Conservation (phyloP, 2,888 invertebrate species). For the Apantesis nais region DNA sequence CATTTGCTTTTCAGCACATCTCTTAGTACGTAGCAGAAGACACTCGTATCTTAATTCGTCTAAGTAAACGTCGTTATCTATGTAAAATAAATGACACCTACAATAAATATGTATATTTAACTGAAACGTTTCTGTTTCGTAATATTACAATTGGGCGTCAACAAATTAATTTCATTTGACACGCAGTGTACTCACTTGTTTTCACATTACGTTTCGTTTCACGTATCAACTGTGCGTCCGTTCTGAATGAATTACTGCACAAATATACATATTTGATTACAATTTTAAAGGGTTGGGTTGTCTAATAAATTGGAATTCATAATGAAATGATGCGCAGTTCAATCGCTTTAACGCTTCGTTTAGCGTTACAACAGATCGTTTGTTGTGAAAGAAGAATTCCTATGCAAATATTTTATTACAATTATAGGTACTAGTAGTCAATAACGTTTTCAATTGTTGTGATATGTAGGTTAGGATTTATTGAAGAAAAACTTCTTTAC, state of each 20-base stretch:
- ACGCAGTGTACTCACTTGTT: neutral
- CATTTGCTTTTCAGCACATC: too few species aligned
- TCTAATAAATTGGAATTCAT: constrained; percentile 2
- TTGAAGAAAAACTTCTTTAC: too few species aligned
- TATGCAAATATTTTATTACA: constrained; percentile 25
- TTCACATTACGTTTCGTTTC: neutral
- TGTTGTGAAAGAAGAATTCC: constrained; percentile 20
- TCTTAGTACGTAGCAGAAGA: too few species aligned
- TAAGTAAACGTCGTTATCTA: neutral
- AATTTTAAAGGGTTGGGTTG: neutral
- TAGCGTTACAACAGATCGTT: neutral
- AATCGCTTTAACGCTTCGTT: constrained; percentile 1
- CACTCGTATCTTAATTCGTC: too few species aligned
- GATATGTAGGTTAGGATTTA: neutral
- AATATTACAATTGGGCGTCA: neutral
- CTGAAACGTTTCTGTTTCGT: neutral
- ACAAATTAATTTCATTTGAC: neutral
- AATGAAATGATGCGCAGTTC: constrained; percentile 10
- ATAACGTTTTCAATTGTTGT: neutral
- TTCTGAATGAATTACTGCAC: neutral
- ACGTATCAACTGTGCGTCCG: neutral
- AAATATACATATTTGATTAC: neutral
- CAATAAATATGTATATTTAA: neutral
- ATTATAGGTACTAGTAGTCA: neutral
- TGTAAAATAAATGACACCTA: neutral